Evolutionary conservation across 2,888 invertebrate genomes (phyloP), one percentile per base, ranked within the genome.

Genomic region (Andricus curvator): DNA sequence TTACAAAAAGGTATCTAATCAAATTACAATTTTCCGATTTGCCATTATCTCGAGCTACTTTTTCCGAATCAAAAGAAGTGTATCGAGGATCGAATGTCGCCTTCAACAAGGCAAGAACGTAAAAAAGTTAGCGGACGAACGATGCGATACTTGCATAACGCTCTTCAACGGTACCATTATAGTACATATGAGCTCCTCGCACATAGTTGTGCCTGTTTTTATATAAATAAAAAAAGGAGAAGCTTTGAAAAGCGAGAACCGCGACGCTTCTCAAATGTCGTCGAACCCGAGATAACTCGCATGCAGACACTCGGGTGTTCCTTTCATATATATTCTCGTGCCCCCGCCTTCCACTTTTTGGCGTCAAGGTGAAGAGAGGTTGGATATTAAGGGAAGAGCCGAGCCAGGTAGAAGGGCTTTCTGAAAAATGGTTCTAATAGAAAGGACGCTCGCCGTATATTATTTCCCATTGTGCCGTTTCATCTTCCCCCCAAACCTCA

Each of bases 361-460:
- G 82, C 80, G 82, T 81, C 83, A 81, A 84, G 84, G 82, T 83
- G 81, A 81, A 80, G 79, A 80, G 68, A 83, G 80, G 81, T 77
- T 81, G 80, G 84, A 82, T 82, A 84, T 84, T 81, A 82, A 83
- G 82, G 77, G 80, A 70, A 81, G 81, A 80, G 82, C 81, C 77
- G 79, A 78, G 60, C 80, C 82, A 83, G 82, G 83, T 78, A 82
- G 82, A 64, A 81, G 82, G 80, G 81, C 67, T 82, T 79, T 83
- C 80, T 85, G 84, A 85, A 86, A 84, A 86, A 85, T 86, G 85
- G 83, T 84, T 84, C 82, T 85, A 85, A 85, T 86, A 85, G 84
- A 86, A 86, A 83, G 82, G 85, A 83, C 85, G 84, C 84, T 44
- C 44, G 86, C 86, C 87, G 85, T 86, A 88, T 88, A 87, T 88